A percentile compares a stretch with the other conserved stretches of the same genome.
Conservation (phyloP, 2,113 vertebrate species). For the Melospiza melodia region DNA sequence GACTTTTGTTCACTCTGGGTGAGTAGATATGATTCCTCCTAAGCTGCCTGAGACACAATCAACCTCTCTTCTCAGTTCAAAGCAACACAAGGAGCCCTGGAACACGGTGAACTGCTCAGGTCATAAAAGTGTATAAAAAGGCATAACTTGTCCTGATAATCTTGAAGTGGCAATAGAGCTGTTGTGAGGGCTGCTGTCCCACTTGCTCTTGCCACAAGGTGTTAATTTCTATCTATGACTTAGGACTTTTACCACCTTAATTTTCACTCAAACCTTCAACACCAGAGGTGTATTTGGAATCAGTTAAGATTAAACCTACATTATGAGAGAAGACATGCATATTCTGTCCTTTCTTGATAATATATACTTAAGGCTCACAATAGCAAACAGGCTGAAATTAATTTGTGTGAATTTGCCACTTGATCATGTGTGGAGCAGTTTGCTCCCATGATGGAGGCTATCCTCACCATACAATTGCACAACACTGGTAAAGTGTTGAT, state of each 20-base stretch:
- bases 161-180: neutral
- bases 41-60: neutral
- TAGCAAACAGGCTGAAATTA: neutral
- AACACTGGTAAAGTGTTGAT: too few relatives aligned
- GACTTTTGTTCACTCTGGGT: neutral
- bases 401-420: neutral
- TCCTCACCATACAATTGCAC: neutral
- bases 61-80: neutral
- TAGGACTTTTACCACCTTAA: neutral
- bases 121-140: neutral
- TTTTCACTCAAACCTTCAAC: neutral
- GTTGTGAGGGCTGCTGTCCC: neutral
- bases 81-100: neutral
- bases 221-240: neutral
- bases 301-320: neutral
- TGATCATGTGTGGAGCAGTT: neutral
- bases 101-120: neutral
- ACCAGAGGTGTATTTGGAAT: neutral
- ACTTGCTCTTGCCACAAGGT: neutral
- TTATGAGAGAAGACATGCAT: neutral
- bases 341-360: neutral
- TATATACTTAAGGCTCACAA: neutral
- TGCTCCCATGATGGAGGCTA: neutral
- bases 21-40: neutral
- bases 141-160: neutral